Percentiles rank a stretch among this genome's conserved stretches.
Conservation (phyloP, 1,140 invertebrate genomes). For the Steinernema feltiae region DNA sequence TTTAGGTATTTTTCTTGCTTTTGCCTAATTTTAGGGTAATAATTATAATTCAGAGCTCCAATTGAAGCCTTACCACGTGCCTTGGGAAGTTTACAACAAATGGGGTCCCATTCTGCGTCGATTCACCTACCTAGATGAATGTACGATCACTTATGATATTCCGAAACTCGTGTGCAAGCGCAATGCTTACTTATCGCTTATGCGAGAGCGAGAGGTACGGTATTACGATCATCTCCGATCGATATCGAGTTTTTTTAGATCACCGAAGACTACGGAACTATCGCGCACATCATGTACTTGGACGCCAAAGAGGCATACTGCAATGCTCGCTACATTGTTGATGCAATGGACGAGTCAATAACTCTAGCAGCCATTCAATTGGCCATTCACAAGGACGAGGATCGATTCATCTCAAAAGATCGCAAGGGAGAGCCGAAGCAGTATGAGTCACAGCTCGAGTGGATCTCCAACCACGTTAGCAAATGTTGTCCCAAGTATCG, state of each 20-base stretch:
- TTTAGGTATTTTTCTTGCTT: not conserved
- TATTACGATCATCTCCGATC: too few relatives aligned
- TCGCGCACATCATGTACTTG: not conserved
- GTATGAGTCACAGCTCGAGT: not conserved
- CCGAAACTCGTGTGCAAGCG: not conserved
- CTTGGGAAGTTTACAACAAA: not conserved
- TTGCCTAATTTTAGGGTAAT: not conserved
- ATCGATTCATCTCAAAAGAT: not conserved
- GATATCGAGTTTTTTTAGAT: not conserved
- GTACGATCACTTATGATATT: not conserved
- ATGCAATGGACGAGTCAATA: not conserved
- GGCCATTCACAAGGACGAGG: slow-evolving; percentile 5
- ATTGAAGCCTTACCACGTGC: not conserved
- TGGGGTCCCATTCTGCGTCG: not conserved
- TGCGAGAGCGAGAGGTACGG: not conserved
- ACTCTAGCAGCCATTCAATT: not conserved
- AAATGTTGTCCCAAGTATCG: not conserved
- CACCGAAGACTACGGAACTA: not conserved
- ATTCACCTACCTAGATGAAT: not conserved
- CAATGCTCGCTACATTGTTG: not conserved
- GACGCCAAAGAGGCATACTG: not conserved
- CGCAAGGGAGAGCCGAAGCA: not conserved
- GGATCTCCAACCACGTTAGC: not conserved
- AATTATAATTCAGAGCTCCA: not conserved
- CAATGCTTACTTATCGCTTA: not conserved